Evolutionary conservation across 2,888 invertebrate genomes (phyloP), one percentile per base, ranked within the genome.

Genomic region (Pilophorus perplexus): DNA sequence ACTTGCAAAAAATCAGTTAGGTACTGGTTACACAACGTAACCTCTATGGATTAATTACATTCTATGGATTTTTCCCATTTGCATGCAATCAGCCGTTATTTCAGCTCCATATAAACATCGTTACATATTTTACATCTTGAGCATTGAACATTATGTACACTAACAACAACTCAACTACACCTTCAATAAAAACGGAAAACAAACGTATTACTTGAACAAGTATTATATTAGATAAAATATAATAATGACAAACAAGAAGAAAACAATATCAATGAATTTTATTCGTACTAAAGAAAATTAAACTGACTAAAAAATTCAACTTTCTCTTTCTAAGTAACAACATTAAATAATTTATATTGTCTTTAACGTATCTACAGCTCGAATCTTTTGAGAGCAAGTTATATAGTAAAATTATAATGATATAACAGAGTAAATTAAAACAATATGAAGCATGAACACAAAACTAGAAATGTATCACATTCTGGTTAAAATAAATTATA

Each of bases 381-480:
- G 64, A 69, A 28, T 44, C 46, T 52, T 40, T 55, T 42, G 50
- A 64, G 69, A 68, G 67, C 67, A 68, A 64, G 65, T 68, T 67
- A 66, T 66, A 62, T 27, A 38, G 64, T 62, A 66, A 68, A 67
- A 68, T 59, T 68, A 70, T 69, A 68, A 71, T 68, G 64, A 69
- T 66, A 70, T 69, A 69, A 70, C 69, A 68, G 67, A 71, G 67
- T 66, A 67, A 71, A 71, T 67, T 69, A 69, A 70, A 68, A 68
- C 66, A 70, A 70, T 67, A 68, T 69, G 66, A 67, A 68, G 66
- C 69, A 69, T 69, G 67, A 67, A 71, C 67, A 70, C 69, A 67
- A 71, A 62, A 71, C 71, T 71, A 71, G 71, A 71, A 71, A 71
- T 68, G 68, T 71, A 71, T 71, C 71, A 71, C 71, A 71, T 71